phyloP scores from a whole-genome alignment of 2,888 invertebrate species.

The Hermaeophaga mercurialis region DNA sequence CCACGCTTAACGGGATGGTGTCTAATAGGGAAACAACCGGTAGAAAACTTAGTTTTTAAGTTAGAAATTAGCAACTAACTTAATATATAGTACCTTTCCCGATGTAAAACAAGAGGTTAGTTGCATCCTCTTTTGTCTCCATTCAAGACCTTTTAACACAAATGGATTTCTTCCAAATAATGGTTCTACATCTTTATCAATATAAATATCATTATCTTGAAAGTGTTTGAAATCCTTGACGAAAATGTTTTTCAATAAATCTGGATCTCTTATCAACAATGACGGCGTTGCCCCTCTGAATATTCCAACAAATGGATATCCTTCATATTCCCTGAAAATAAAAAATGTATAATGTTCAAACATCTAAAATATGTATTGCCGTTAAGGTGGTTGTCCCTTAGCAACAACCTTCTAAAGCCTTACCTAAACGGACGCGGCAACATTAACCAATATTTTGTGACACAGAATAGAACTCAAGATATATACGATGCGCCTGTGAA shows the following conservation, averaged over 20 bases:
- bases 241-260: slow-evolving; percentile 51
- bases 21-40: no score
- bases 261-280: slow-evolving; percentile 50
- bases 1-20: no score
- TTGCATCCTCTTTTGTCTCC: slow-evolving; percentile 59
- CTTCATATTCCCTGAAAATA: slow-evolving; percentile 46
- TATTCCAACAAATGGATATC: slow-evolving; percentile 49
- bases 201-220: slow-evolving; percentile 52
- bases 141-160: slow-evolving; percentile 56
- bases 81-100: slow-evolving; percentile 53
- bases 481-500: no score
- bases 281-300: slow-evolving; percentile 47
- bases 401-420: no score
- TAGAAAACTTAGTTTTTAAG: no score
- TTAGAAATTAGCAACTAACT: no score
- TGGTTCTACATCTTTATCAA: slow-evolving; percentile 57
- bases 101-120: slow-evolving; percentile 60
- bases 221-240: slow-evolving; percentile 53
- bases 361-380: background rate
- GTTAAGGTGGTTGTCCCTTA: no score
- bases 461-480: no score
- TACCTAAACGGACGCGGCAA: no score
- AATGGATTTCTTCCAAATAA: slow-evolving; percentile 60
- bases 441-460: no score
- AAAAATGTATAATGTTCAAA: background rate